Evolutionary conservation across 37 sponge, comb jelly and placozoan species (phyloP), one percentile per base, ranked within the genome.

Genomic region (Petrosia ficiformis): DNA sequence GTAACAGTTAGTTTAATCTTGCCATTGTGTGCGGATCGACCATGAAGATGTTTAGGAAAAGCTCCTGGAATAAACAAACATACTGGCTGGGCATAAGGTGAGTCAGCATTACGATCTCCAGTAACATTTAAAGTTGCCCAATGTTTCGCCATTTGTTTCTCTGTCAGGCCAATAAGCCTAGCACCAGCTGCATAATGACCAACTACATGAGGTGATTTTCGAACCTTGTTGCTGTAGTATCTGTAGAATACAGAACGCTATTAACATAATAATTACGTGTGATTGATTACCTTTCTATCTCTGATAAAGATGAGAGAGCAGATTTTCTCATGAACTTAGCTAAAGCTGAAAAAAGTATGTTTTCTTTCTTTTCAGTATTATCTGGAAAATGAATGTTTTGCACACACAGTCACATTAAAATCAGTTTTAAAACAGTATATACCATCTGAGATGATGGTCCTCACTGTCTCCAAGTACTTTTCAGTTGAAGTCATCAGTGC

Each of bases 181-280:
- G 82, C 83, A 19, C 87, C 92, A 34, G 86, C 92, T n/a, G 92
- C 83, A 57, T 91, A 91, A 79, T 91, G 87, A 0, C 79, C 83
- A 0, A 91, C 84, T 19, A 91, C 92, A 44, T 91, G 92, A n/a
- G 92, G 92, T 69, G n/a, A n/a, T n/a, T 91, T 91, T 24, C 79
- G 68, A 0, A 71, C 83, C 57, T 91, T 85, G 77, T 66, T 82
- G 68, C 54, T 48, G 54, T 10, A 16, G 54, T 16, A 19, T 16
- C 54, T 75, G 54, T 16, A 48, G 54, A 16, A 48, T 48, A 40
- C 44, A 40, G 26, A 40, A 41, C 6, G 37, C n/a, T n/a, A 32
- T n/a, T 70, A 14, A 22, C n/a, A 32, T 36, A 14, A 35, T 39
- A 60, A 29, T 19, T 14, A 35, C 37, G 26, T 34, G 16, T 24